Evolutionary conservation across 2,888 invertebrate species (phyloP).

Genomic region (Psylliodes chrysocephalus): DNA sequence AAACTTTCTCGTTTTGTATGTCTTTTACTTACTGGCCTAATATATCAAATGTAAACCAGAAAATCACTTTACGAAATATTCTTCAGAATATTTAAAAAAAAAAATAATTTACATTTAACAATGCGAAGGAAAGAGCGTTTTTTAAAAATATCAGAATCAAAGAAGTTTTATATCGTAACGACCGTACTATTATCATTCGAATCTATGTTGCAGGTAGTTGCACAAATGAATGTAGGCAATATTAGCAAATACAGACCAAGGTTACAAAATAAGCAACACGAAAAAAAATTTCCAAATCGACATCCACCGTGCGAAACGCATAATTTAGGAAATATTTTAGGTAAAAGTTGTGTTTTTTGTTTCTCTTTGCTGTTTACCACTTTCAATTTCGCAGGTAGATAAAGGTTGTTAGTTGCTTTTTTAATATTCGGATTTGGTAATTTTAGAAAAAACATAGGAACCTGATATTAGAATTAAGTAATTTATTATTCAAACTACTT

Average conservation of each 20-base stretch:
- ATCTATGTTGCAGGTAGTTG: conserved; percentile 20
- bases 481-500: too few relatives aligned
- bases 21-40: too few relatives aligned
- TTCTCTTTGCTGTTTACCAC: background rate
- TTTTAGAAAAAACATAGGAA: background rate
- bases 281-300: conserved; percentile 39
- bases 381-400: conserved; percentile 10
- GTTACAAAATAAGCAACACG: conserved; percentile 33
- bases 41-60: too few relatives aligned
- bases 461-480: too few relatives aligned
- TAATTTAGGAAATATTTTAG: conserved; percentile 21
- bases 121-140: too few relatives aligned
- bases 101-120: too few relatives aligned
- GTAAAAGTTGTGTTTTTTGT: conserved; percentile 21
- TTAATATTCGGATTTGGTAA: background rate
- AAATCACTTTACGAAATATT: too few relatives aligned
- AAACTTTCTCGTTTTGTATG: too few relatives aligned
- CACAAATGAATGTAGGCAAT: conserved; percentile 24
- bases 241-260: conserved; percentile 38
- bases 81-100: too few relatives aligned
- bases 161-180: too few relatives aligned
- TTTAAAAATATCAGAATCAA: too few relatives aligned
- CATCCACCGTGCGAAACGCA: conserved; percentile 15
- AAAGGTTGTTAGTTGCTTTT: background rate
- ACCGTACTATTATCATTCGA: background rate